These are phyloP conservation scores for Cinclus mexicanus DNA, from an alignment of 2,113 vertebrate genomes.

Conservation along the genomic window DNA sequence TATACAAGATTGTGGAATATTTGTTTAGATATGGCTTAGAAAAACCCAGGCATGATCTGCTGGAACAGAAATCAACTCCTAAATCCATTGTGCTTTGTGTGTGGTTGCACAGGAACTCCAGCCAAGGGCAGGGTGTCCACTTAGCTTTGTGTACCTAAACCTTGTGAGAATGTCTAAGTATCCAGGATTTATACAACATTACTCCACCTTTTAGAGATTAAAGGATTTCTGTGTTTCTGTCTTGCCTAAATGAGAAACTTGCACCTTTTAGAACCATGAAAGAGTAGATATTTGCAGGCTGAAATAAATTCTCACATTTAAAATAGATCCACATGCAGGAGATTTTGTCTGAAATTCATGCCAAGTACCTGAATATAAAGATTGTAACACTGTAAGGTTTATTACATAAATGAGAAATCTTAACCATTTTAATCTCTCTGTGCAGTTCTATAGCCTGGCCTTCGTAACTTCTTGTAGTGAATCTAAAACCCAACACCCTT, in stretches of 20 bases:
- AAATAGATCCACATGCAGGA: neutral
- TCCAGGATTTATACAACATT: neutral
- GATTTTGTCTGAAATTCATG: neutral
- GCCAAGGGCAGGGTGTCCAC: neutral
- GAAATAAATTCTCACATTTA: neutral
- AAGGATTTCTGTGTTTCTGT: neutral
- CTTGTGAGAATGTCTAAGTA: neutral
- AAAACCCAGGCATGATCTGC: neutral
- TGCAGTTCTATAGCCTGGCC: conserved; percentile 8
- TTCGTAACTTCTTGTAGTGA: conserved; percentile 33
- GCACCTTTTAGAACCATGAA: neutral
- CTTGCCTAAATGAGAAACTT: neutral
- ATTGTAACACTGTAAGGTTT: conserved; percentile 45
- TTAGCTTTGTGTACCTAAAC: neutral
- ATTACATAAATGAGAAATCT: conserved; percentile 55
- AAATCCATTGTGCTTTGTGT: neutral
- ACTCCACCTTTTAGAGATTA: neutral
- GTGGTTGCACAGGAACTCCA: neutral
- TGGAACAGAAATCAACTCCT: neutral
- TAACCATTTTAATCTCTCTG: conserved; percentile 58
- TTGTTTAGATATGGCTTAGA: neutral
- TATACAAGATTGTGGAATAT: neutral
- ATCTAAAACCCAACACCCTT: neutral
- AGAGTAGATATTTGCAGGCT: neutral
- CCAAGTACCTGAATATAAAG: conserved; percentile 8